Conservation (phyloP, 2,113 vertebrate genomes). For the Panthera leo region DNA sequence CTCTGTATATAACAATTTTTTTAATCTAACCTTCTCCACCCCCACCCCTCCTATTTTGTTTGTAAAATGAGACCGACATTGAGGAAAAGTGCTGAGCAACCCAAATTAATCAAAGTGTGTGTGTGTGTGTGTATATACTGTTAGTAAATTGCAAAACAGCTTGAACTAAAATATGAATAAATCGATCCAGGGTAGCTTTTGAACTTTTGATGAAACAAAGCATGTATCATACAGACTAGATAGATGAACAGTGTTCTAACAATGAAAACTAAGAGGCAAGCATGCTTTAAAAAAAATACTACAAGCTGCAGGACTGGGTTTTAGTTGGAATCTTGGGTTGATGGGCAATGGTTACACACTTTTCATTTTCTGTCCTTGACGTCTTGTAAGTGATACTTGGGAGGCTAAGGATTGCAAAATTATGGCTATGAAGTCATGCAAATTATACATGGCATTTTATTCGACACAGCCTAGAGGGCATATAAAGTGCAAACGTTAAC, state of each 20-base stretch:
- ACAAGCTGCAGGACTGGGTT: not conserved
- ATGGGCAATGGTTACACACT: constrained; percentile 49
- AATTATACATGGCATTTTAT: constrained; percentile 53
- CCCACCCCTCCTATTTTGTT: not conserved
- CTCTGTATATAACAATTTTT: not conserved
- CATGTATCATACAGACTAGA: not conserved
- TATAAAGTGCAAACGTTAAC: constrained; percentile 29
- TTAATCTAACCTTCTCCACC: not conserved
- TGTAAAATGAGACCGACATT: not conserved
- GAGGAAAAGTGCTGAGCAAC: constrained; percentile 18
- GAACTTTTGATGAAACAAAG: constrained; percentile 18
- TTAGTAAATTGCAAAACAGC: not conserved
- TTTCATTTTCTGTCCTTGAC: constrained; percentile 65
- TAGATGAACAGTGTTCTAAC: not conserved
- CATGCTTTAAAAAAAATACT: not conserved
- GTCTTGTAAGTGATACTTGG: constrained; percentile 61
- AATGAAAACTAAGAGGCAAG: constrained; percentile 15
- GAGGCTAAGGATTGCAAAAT: constrained; percentile 68
- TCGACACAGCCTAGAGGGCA: constrained; percentile 8
- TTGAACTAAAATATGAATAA: constrained; percentile 40
- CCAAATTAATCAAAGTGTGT: not conserved
- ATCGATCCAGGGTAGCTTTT: not conserved
- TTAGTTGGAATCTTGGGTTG: constrained; percentile 35
- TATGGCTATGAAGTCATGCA: constrained; percentile 63
- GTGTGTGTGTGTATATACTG: not conserved